A percentile compares a stretch with the other conserved stretches of the same genome.
phyloP scores from a whole-genome alignment of 2,888 invertebrate genomes.

The Trileptium ribeirensis region DNA sequence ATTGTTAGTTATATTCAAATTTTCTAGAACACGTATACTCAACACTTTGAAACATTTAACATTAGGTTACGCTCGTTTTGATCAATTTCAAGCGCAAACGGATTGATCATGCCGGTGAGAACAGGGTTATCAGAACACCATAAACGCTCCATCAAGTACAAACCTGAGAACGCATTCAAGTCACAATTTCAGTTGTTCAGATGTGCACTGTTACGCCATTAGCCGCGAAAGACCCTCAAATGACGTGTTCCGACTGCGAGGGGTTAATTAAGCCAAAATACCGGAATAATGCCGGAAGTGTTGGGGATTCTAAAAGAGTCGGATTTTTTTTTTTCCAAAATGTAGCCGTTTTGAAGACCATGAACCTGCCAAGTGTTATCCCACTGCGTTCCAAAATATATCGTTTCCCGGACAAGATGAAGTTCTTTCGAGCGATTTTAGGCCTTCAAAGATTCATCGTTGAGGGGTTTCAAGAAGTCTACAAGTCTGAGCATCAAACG shows the following conservation, averaged over 20 bases:
- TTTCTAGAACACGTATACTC: too few relatives aligned
- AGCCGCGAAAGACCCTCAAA: constrained; percentile 27
- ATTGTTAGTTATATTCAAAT: too few relatives aligned
- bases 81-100: constrained; percentile 19
- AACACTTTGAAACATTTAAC: too few relatives aligned
- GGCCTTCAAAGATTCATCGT: constrained; percentile 14
- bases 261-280: constrained; percentile 13
- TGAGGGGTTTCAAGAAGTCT: constrained; percentile 6
- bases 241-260: constrained; percentile 16
- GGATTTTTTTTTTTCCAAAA: constrained; percentile 18
- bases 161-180: constrained; percentile 29
- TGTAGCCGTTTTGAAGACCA: constrained; percentile 9
- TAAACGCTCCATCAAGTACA: constrained; percentile 10
- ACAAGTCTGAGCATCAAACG: constrained; percentile 10
- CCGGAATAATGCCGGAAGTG: not conserved
- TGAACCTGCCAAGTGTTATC: constrained; percentile 11
- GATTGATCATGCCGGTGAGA: constrained; percentile 14
- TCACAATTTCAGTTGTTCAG: not conserved
- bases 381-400: constrained; percentile 14
- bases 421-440: constrained; percentile 12
- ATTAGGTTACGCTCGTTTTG: not conserved
- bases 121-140: constrained; percentile 18
- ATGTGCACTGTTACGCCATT: not conserved
- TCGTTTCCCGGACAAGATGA: not conserved
- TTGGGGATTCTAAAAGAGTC: constrained; percentile 17